A percentile compares a stretch with the other conserved stretches of the same genome.
These are phyloP conservation scores for Drosophila mimica DNA, from an alignment of 2,888 invertebrate genomes.

Conservation along the genomic window DNA sequence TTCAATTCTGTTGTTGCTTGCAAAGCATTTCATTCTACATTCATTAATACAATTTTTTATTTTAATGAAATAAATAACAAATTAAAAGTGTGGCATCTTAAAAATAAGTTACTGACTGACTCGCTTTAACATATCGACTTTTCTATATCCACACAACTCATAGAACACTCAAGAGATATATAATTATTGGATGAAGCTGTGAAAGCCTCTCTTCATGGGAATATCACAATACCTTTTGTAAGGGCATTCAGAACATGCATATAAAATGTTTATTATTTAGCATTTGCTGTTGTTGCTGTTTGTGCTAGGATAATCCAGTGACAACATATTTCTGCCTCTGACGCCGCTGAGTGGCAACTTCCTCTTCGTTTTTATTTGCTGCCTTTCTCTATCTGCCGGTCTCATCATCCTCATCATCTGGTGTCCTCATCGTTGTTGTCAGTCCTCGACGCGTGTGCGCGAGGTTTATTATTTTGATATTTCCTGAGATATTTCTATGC, in stretches of 20 bases:
- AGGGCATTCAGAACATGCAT: constrained; percentile 16
- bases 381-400: constrained; percentile 8
- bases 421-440: constrained; percentile 25
- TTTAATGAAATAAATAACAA: background rate
- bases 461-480: constrained; percentile 69
- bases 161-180: background rate
- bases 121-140: background rate
- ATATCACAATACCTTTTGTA: background rate
- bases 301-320: constrained; percentile 52
- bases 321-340: constrained; percentile 53
- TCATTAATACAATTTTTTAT: background rate
- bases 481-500: constrained; percentile 60
- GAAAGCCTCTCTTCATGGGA: too few relatives aligned
- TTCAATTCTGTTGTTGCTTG: background rate
- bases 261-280: constrained; percentile 1
- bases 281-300: constrained; percentile 13
- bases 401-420: constrained; percentile 48
- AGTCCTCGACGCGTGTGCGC: constrained; percentile 50
- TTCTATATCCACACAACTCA: background rate
- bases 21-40: too few relatives aligned
- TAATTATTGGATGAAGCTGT: background rate
- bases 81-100: background rate
- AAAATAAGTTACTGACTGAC: too few relatives aligned
- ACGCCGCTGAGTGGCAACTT: constrained; percentile 65
- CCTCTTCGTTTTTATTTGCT: constrained; percentile 55